Evolutionary conservation across 2,888 invertebrate species (phyloP).

Genomic region (Ptychoptera albimana): DNA sequence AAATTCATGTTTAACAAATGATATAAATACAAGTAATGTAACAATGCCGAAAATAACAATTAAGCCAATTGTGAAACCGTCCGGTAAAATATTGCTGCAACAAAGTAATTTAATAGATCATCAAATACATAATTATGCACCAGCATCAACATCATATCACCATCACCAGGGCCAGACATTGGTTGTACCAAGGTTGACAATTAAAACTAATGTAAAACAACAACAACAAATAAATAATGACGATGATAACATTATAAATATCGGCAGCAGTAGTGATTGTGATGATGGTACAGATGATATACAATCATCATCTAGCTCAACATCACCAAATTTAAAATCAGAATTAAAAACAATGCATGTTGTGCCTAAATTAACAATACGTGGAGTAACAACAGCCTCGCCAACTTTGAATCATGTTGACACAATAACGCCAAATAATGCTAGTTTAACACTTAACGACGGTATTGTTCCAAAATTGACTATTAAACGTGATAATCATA

Average conservation of each 20-base stretch:
- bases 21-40: slow-evolving; percentile 7
- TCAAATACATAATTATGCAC: neutral
- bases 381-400: slow-evolving; percentile 10
- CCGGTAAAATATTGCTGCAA: slow-evolving; percentile 8
- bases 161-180: slow-evolving; percentile 18
- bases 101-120: neutral
- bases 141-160: slow-evolving; percentile 6
- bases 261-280: neutral
- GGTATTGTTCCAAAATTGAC: slow-evolving; percentile 26
- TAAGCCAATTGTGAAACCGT: slow-evolving; percentile 20
- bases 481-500: slow-evolving; percentile 22
- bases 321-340: slow-evolving; percentile 1
- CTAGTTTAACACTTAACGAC: neutral
- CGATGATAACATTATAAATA: neutral
- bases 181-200: slow-evolving; percentile 19
- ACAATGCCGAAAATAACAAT: slow-evolving; percentile 20
- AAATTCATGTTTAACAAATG: neutral
- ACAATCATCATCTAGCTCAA: slow-evolving; percentile 3
- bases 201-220: slow-evolving; percentile 11
- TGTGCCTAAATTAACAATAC: slow-evolving; percentile 29
- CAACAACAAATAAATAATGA: slow-evolving; percentile 1
- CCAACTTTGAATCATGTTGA: neutral
- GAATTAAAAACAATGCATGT: slow-evolving; percentile 20
- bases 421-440: neutral
- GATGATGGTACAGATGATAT: neutral